Base-by-base conservation (phyloP, 2,113 vertebrate species). In the Chloroceryle aenea region DNA sequence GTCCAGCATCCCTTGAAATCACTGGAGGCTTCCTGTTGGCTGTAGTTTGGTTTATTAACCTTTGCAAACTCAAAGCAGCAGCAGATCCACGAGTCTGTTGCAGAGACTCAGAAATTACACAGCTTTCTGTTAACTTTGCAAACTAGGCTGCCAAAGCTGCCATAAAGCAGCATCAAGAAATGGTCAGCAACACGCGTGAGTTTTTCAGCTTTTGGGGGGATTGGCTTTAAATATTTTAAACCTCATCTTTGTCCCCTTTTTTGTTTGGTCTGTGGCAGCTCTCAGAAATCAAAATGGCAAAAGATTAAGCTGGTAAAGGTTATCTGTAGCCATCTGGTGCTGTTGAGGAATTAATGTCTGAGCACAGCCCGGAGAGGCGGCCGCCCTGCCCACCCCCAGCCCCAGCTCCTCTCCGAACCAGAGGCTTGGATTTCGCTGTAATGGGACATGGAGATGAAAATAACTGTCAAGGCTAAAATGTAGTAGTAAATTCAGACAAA, bases 361-460 rank as follows among this genome's bases (percentile, higher is more conserved):
- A 95, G 97, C 97, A 97, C 90, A 97, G 90, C 79, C 75, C 3
- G 0, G 61, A 95, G 96, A 86, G 53, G 94, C 34, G 5, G n/a
- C 86, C 40, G 15, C 67, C 58, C 77, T 78, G 76, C 89, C 87
- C 56, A 62, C 75, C 89, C 93, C 89, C 91, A 62, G 71, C 80
- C 67, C 88, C 73, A 71, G 88, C 80, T 92, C 91, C 89, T 85
- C 50, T 63, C 85, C 9, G 63, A 81, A 90, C 63, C 79, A 56
- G 77, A 97, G 98, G 98, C 85, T 99, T 98, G 89, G 96, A 69
- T 98, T 98, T 98, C 98, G 10, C 93, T 30, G 79, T 96, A 90
- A 96, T 95, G 94, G 74, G 93, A 97, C 90, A 59, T 95, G 87
- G 85, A 64, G 95, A 93, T 86, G 95, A 96, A 96, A 96, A 97